Percentiles rank a stretch among this genome's conserved stretches.
These are phyloP conservation scores for Drosophila merina DNA, from an alignment of 2,888 invertebrate species.

Conservation along the genomic window DNA sequence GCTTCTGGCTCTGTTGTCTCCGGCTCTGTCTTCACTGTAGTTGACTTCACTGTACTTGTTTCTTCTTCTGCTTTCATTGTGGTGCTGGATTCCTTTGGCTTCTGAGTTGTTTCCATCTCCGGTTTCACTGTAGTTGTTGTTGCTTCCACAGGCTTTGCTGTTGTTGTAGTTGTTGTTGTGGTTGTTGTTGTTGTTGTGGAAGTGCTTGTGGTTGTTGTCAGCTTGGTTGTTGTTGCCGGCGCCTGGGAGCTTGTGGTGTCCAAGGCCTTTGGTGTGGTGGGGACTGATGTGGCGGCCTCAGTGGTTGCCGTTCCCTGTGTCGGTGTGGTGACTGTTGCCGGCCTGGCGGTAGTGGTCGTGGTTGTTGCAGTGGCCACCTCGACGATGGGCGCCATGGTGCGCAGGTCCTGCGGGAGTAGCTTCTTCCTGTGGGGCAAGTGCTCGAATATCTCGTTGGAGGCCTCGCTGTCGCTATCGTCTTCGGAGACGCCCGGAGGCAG, in stretches of 20 bases:
- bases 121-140: constrained; percentile 11
- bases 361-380: constrained; percentile 26
- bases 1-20: constrained; percentile 24
- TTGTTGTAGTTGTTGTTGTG: constrained; percentile 38
- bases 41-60: constrained; percentile 20
- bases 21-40: neutral
- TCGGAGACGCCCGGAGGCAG: constrained; percentile 49
- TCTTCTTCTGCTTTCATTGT: constrained; percentile 2
- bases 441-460: constrained; percentile 81
- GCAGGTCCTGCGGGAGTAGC: constrained; percentile 77
- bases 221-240: constrained; percentile 7
- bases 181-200: constrained; percentile 24
- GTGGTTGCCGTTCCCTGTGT: constrained; percentile 27
- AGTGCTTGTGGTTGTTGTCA: constrained; percentile 4
- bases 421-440: constrained; percentile 83
- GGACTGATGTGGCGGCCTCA: neutral
- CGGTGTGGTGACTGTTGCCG: constrained; percentile 12
- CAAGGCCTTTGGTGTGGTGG: constrained; percentile 9
- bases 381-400: constrained; percentile 61
- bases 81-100: neutral
- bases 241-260: constrained; percentile 19
- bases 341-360: constrained; percentile 12
- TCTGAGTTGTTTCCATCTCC: neutral
- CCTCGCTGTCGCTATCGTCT: constrained; percentile 67
- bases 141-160: constrained; percentile 17